phyloP scores from a whole-genome alignment of 1,140 invertebrate genomes.

The Habropoda laboriosa region DNA sequence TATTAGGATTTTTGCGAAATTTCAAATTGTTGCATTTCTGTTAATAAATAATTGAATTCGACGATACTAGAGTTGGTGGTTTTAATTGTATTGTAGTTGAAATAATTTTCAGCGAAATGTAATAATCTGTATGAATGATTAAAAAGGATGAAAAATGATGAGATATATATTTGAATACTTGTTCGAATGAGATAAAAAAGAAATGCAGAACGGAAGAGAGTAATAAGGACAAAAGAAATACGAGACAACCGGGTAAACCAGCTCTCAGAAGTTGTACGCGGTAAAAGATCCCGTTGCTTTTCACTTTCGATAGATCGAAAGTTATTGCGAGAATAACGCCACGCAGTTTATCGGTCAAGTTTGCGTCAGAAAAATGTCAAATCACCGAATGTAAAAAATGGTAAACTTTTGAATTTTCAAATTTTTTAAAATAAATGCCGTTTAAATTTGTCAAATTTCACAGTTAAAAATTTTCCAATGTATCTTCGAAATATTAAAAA shows the following conservation, averaged over 20 bases:
- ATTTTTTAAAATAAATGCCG: too few species aligned
- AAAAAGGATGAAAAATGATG: neutral
- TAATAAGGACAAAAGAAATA: neutral
- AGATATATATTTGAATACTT: neutral
- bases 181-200: neutral
- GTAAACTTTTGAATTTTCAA: too few species aligned
- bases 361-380: too few species aligned
- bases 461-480: too few species aligned
- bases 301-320: constrained; percentile 51
- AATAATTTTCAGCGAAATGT: too few species aligned
- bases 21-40: neutral
- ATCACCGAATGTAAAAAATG: too few species aligned
- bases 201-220: neutral
- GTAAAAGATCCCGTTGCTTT: constrained; percentile 11
- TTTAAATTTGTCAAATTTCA: too few species aligned
- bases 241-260: constrained; percentile 34
- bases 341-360: too few species aligned
- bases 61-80: neutral
- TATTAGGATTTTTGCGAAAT: neutral
- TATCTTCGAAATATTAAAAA: too few species aligned
- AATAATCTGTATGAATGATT: neutral
- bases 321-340: neutral
- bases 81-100: neutral
- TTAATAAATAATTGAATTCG: neutral
- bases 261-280: constrained; percentile 4